Evolutionary conservation across 1,140 invertebrate species (phyloP), one percentile per base, ranked within the genome.

Genomic region (Drosophila bifasciata): DNA sequence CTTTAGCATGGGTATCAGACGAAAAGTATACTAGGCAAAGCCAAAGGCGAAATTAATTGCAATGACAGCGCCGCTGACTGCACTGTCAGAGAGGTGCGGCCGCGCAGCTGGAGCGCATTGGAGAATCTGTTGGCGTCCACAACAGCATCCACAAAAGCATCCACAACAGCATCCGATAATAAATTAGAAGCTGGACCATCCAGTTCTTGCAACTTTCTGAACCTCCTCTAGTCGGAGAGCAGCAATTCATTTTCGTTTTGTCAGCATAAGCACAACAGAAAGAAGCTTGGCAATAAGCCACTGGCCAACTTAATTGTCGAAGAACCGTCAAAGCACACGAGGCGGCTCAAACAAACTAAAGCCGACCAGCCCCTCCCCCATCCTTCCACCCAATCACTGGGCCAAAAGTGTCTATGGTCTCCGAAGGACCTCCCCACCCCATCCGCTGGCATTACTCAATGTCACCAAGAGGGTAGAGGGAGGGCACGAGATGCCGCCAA

Each of bases 31-130:
- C 79, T 79, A 72, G 76, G 67, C 79, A 85, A 72, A 85, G 76
- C 76, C 67, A 84, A 76, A 79, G 72, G 64, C 59, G 55, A 84
- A 75, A 84, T 84, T 85, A 79, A 84, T 79, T 85, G 80, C 80
- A 48, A 53, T 64, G 67, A 74, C 80, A 76, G 71, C 58, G 40
- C 32, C 58, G 40, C 53, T 19, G 52, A 13, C 32, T 36, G 32
- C 11, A 4, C 32, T 36, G 11, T 13, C 44, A 52, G 60, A 61
- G 32, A 61, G 68, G 68, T 72, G 68, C 58, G 67, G 69, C 58
- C 36, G 40, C 66, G 52, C 70, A 59, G 51, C 50, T 66, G 64
- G 74, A 76, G 61, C 48, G 68, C 68, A 69, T 68, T 59, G 11
- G 11, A 5, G 11, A 13, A 13, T 36, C 32, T 36, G 32, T 61